Base-by-base conservation (phyloP, 2,888 invertebrate genomes). In the Cepaea hortensis region DNA sequence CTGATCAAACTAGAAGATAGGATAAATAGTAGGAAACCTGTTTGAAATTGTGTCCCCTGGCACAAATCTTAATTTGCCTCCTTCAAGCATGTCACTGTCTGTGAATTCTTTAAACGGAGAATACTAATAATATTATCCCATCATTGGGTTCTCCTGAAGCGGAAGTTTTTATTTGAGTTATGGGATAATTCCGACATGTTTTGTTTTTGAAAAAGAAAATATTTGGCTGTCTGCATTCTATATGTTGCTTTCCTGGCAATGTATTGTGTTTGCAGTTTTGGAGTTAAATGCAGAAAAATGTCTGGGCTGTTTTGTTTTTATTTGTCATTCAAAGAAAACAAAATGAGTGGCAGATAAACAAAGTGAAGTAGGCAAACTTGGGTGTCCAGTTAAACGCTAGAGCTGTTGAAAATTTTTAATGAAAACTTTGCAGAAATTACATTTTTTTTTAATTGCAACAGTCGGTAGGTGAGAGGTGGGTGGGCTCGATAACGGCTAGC, bases 11-110 rank as follows among this genome's bases (percentile, higher is more conserved):
- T 35, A 73, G 84, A 62, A 0, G 46, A 70, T 35, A 62, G 61
- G 55, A 61, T 18, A 84, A 84, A 84, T 62, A 84, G 61, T 13
- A 35, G 7, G 5, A 65, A 84, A 62, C 46, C 62, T 84, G 76
- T 61, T 61, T 84, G 84, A 84, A 84, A 75, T 84, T 76, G 76
- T 76, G 18, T 84, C 76, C 76, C 65, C 9, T 72, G 72, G 7
- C 82, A 48, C 23, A 82, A 72, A 70, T 72, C 50, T 70, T 82
- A 72, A 82, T 82, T 82, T 72, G 82, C 72, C 11, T 70, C 20
- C 48, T 82, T n/a, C 73, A 72, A 23, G 72, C 72, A 23, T 55
- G n/a, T 35, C 75, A 48, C 48, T 23, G 55, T 61, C 77, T 77
- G 77, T 61, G 61, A 76, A 76, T 50, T 50, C 75, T 20, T 50